Evolutionary conservation across 1,140 invertebrate genomes (phyloP).

Genomic region (Chionoecetes opilio): DNA sequence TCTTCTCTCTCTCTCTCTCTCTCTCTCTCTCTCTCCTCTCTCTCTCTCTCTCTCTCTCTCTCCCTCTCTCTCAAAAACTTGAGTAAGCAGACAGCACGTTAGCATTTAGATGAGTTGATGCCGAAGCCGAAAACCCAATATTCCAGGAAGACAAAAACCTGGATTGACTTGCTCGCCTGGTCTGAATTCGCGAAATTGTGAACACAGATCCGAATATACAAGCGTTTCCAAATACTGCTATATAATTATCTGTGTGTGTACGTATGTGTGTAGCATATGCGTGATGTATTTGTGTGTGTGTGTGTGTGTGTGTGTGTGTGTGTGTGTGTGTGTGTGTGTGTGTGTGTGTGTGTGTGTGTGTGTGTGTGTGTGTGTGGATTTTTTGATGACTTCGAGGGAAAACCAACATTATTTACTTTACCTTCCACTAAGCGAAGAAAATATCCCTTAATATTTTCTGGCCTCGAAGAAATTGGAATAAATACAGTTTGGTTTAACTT

Average conservation of each 20-base stretch:
- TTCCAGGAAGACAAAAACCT: neutral
- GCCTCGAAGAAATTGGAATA: too few species aligned
- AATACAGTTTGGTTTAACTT: too few species aligned
- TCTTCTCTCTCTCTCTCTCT: too few species aligned
- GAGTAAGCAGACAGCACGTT: neutral
- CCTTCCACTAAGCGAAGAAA: too few species aligned
- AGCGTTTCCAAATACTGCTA: neutral
- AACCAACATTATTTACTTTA: too few species aligned
- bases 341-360: neutral
- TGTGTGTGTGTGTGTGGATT: neutral
- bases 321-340: slow-evolving; percentile 16
- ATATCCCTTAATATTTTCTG: too few species aligned
- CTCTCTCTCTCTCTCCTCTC: neutral
- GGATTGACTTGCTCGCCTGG: neutral
- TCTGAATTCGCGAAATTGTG: neutral
- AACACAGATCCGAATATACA: neutral
- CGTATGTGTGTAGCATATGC: neutral
- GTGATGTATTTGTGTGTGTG: neutral
- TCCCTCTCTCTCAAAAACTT: neutral
- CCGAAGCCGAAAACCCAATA: neutral
- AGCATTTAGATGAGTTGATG: neutral
- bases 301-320: neutral
- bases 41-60: slow-evolving; percentile 17
- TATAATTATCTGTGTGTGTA: neutral
- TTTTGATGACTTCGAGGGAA: too few species aligned